phyloP scores from a whole-genome alignment of 1,140 invertebrate species.

The Lepidotrigona ventralis region DNA sequence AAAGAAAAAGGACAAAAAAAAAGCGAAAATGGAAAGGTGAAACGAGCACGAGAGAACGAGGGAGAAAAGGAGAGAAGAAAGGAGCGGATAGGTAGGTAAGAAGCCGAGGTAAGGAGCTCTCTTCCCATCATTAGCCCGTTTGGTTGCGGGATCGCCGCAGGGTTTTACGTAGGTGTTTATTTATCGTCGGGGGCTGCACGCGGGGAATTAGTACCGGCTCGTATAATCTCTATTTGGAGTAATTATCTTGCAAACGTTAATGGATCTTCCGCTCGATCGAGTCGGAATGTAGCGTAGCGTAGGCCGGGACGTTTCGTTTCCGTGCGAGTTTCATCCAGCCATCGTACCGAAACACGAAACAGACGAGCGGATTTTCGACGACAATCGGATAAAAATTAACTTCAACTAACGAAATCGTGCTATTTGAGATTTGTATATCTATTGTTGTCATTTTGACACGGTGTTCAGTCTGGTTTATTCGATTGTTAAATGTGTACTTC shows the following conservation, averaged over 20 bases:
- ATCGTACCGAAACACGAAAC: background rate
- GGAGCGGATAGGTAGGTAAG: conserved; percentile 16
- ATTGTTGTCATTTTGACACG: no score
- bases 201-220: conserved; percentile 40
- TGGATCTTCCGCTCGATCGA: conserved; percentile 8
- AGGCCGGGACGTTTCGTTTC: background rate
- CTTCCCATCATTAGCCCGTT: conserved; percentile 52
- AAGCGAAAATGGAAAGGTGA: background rate
- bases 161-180: conserved; percentile 49
- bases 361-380: no score
- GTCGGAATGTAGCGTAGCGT: background rate
- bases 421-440: no score
- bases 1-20: background rate
- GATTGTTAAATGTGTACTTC: no score
- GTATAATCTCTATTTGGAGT: conserved; percentile 30
- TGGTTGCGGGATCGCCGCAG: conserved; percentile 30
- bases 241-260: conserved; percentile 23
- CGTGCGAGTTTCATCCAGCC: background rate
- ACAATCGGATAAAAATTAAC: background rate
- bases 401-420: no score
- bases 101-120: conserved; percentile 36
- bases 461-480: no score
- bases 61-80: background rate
- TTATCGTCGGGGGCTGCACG: conserved; percentile 44
- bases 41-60: background rate